Conservation (phyloP, 2,888 invertebrate genomes). For the Drosophila percnosoma region DNA sequence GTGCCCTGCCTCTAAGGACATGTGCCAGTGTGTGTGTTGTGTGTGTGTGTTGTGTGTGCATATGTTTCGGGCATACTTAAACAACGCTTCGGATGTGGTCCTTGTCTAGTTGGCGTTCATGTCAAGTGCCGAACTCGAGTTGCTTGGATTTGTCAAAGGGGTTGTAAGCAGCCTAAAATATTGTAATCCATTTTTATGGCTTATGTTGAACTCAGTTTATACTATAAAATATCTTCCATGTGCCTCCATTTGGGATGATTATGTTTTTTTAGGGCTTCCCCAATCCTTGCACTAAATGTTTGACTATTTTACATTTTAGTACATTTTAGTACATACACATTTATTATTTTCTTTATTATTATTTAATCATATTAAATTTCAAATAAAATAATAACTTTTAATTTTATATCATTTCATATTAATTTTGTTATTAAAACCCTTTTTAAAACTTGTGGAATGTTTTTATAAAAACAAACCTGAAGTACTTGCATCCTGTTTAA, state of each 20-base stretch:
- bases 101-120: slow-evolving; percentile 18
- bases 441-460: background rate
- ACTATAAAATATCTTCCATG: background rate
- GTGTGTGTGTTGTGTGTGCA: slow-evolving; percentile 14
- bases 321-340: background rate
- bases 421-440: background rate
- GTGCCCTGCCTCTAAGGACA: slow-evolving; percentile 34
- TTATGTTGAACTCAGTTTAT: background rate
- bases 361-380: background rate
- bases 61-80: slow-evolving; percentile 37
- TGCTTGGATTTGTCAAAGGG: slow-evolving; percentile 1
- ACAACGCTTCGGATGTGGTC: slow-evolving; percentile 5
- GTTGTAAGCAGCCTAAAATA: background rate
- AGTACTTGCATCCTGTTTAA: background rate
- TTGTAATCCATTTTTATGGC: background rate
- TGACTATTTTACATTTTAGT: background rate
- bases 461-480: too few relatives aligned
- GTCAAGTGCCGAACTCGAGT: slow-evolving; percentile 22
- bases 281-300: background rate
- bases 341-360: background rate
- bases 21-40: slow-evolving; percentile 4
- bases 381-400: background rate
- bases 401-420: background rate
- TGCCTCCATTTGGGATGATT: background rate
- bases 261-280: background rate